Evolutionary conservation across 2,888 invertebrate species (phyloP), one percentile per base, ranked within the genome.

Genomic region (Orchesella flavescens): DNA sequence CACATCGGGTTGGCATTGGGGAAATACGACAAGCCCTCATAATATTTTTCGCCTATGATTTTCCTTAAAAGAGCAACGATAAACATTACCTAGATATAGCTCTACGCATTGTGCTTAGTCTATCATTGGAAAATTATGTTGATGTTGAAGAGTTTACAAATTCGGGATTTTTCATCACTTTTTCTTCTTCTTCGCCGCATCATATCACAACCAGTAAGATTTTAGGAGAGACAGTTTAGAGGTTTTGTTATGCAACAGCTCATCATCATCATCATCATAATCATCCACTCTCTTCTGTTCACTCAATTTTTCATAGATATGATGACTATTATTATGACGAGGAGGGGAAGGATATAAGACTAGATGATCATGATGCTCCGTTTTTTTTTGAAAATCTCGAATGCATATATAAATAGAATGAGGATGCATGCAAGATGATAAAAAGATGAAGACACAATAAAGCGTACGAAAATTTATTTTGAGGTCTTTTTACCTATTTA

Each of bases 31-130:
- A 61, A 12, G 24, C 19, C 65, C 44, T 23, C 65, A 43, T 65
- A 65, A 44, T 63, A 63, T 65, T 66, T 66, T 69, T 43, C 53
- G 69, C 69, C 69, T 49, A 69, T 69, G 66, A 19, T 66, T 66
- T 66, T 44, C 19, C 46, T 66, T n/a, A 44, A 66, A 63, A 24
- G 63, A 66, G 46, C 24, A 10, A 49, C n/a, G 2, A 49, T n/a
- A 49, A 34, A 61, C 61, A 24, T 61, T 61, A 15, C 23, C 1
- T 4, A 7, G 57, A 61, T 15, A 34, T 34, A 61, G 61, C 34
- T 34, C 7, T n/a, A n/a, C n/a, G n/a, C 23, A 61, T 9, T 24
- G 15, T 17, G 13, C 23, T 17, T 5, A 61, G 61, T 61, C 61
- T 61, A 57, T 19, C 19, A 57, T 57, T 57, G 57, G 57, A 57